phyloP scores from a whole-genome alignment of 2,888 invertebrate species.

The Monochamus alternatus region DNA sequence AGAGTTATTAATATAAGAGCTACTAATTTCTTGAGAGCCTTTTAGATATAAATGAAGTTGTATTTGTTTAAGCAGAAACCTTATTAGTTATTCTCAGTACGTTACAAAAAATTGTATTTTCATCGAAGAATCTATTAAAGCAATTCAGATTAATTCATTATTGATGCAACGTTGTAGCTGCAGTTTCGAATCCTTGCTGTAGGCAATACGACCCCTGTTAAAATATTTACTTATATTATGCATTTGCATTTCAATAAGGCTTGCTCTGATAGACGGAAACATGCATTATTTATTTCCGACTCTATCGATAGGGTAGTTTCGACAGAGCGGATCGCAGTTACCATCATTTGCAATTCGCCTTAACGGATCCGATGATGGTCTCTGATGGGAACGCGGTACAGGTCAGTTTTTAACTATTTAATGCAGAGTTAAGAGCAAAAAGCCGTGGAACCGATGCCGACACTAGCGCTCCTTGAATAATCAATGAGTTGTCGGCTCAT shows the following conservation, averaged over 20 bases:
- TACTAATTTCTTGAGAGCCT: too few relatives aligned
- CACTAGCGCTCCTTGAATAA: neutral
- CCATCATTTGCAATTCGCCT: neutral
- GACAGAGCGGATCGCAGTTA: neutral
- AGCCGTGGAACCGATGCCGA: neutral
- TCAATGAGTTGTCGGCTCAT: constrained; percentile 9
- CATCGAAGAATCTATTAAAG: too few relatives aligned
- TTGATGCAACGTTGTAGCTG: too few relatives aligned
- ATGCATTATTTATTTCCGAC: neutral
- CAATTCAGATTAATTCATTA: too few relatives aligned
- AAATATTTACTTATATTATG: neutral
- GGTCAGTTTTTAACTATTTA: constrained; percentile 2
- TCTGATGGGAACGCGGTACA: neutral
- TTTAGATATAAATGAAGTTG: too few relatives aligned
- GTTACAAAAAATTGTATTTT: too few relatives aligned
- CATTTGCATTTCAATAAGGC: neutral
- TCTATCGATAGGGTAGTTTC: neutral
- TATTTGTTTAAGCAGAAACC: too few relatives aligned
- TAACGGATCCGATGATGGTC: neutral
- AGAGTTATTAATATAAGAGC: too few relatives aligned
- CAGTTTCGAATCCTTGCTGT: too few relatives aligned
- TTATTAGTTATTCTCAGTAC: too few relatives aligned
- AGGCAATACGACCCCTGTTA: too few relatives aligned
- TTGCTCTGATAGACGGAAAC: neutral
- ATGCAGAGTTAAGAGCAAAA: neutral